phyloP scores from a whole-genome alignment of 2,797 vertebrate species.

The Propithecus perrieri region DNA sequence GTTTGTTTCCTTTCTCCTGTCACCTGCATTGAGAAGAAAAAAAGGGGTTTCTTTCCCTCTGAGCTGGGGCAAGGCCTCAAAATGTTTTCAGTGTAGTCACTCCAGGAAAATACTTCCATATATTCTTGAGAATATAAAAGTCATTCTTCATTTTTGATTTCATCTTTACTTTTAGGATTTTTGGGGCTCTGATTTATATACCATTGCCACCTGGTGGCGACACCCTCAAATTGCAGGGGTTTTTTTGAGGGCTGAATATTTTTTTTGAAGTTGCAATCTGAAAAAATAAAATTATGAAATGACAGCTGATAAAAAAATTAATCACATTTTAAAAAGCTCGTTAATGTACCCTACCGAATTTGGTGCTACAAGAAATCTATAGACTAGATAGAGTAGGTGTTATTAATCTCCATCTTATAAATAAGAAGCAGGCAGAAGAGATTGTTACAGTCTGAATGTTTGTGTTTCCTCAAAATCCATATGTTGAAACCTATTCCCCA shows the following conservation, averaged over 20 bases:
- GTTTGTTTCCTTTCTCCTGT: background rate
- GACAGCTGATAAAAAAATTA: background rate
- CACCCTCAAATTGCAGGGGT: conserved; percentile 32
- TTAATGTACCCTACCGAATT: background rate
- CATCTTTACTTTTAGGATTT: background rate
- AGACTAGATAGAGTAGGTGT: background rate
- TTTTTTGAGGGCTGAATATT: background rate
- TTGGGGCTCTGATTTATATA: background rate
- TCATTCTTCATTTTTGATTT: background rate
- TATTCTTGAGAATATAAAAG: background rate
- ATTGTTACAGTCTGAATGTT: background rate
- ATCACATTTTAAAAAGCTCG: background rate
- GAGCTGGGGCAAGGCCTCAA: background rate
- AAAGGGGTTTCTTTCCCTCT: background rate
- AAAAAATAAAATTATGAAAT: background rate
- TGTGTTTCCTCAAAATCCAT: background rate
- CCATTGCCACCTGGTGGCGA: conserved; percentile 48
- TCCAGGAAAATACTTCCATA: background rate
- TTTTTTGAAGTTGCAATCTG: background rate
- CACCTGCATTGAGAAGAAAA: background rate
- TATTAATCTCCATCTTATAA: background rate
- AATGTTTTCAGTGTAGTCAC: background rate
- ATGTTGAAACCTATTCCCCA: background rate
- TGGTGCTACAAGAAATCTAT: background rate
- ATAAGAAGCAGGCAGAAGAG: background rate